Evolutionary conservation across 2,888 invertebrate genomes (phyloP).

Genomic region (Agrochola circellaris): DNA sequence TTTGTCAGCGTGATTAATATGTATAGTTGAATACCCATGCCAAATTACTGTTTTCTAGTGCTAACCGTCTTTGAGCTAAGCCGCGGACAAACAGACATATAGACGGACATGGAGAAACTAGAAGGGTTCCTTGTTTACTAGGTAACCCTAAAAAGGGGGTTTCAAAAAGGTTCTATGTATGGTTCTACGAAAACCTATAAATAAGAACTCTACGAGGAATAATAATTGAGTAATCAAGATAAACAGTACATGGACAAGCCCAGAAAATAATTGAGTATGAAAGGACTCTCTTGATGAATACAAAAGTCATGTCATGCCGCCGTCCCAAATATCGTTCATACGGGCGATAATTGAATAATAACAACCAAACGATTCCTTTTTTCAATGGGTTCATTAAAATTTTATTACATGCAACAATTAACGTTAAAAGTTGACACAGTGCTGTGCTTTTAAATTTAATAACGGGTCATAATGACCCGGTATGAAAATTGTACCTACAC

Average conservation of each 20-base stretch:
- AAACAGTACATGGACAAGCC: background rate
- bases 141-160: no score
- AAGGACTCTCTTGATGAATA: slow-evolving; percentile 18
- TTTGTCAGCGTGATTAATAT: no score
- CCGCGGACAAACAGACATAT: no score
- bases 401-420: slow-evolving; percentile 73
- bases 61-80: no score
- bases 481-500: slow-evolving; percentile 38
- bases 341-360: slow-evolving; percentile 81
- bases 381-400: slow-evolving; percentile 79
- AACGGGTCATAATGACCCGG: slow-evolving; percentile 54
- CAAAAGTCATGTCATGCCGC: slow-evolving; percentile 36
- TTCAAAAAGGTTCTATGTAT: background rate
- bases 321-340: slow-evolving; percentile 63
- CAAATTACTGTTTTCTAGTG: no score
- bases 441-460: slow-evolving; percentile 55
- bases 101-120: no score
- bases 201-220: background rate
- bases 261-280: slow-evolving; percentile 23
- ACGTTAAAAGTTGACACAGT: slow-evolving; percentile 58
- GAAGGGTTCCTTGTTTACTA: no score
- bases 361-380: slow-evolving; percentile 73
- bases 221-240: slow-evolving; percentile 1
- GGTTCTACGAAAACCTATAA: background rate
- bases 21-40: no score